A percentile compares a stretch with the other conserved stretches of the same genome.
phyloP scores from a whole-genome alignment of 2,113 vertebrate genomes.

The Porphyrio hochstetteri region DNA sequence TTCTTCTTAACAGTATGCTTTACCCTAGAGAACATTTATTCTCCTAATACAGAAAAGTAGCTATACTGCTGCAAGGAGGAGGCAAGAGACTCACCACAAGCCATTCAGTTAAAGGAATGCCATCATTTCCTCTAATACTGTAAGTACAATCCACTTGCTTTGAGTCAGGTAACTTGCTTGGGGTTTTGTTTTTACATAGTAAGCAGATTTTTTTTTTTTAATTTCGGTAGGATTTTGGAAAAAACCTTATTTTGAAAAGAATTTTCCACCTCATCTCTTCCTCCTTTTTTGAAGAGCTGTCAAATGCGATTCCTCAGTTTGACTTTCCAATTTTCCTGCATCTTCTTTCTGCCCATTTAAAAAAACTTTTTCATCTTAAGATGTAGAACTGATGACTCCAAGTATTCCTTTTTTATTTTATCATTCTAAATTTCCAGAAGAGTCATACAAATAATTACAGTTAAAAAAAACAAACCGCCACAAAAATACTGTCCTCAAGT shows the following conservation, averaged over 20 bases:
- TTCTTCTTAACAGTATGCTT: background rate
- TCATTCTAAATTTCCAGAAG: background rate
- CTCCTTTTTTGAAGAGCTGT: background rate
- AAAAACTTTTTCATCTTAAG: background rate
- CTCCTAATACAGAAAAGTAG: background rate
- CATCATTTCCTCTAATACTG: background rate
- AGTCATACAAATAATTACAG: background rate
- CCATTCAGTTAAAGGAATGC: background rate
- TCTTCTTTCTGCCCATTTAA: background rate
- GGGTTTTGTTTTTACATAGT: background rate
- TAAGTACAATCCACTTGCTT: background rate
- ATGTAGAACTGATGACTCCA: background rate
- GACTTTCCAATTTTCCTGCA: background rate
- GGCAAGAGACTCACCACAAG: background rate
- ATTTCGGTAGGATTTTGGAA: background rate
- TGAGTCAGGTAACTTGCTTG: background rate
- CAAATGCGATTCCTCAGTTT: background rate
- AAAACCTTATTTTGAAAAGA: background rate
- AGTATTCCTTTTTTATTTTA: background rate
- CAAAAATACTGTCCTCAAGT: background rate
- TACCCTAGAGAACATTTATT: background rate
- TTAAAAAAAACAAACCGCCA: accelerated
- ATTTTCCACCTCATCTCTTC: background rate
- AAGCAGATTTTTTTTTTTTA: background rate
- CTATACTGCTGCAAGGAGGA: background rate